Conservation (phyloP, 2,113 vertebrate species). For the Pterocles burchelli region DNA sequence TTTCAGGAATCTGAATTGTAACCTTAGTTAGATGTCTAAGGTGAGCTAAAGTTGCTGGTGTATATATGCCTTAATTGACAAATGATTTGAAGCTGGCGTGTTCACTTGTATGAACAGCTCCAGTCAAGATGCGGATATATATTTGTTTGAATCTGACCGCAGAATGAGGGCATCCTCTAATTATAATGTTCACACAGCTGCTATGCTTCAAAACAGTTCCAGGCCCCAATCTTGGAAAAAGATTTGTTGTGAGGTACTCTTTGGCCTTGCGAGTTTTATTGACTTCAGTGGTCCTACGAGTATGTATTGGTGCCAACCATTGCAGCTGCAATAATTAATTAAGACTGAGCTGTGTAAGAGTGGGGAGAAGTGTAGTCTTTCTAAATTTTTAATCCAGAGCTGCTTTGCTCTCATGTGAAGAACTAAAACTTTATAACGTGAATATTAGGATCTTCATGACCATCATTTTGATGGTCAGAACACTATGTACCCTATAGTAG, state of each 20-base stretch:
- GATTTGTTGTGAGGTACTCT: background rate
- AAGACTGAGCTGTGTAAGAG: background rate
- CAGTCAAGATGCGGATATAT: background rate
- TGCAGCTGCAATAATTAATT: constrained; percentile 17
- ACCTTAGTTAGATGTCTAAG: background rate
- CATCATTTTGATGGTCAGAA: background rate
- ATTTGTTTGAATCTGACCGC: background rate
- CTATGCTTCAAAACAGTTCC: constrained; percentile 10
- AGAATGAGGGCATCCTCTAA: background rate
- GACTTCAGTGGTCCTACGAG: fast-evolving
- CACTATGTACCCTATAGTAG: fast-evolving
- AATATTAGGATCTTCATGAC: background rate
- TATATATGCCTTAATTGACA: background rate
- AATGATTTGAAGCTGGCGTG: background rate
- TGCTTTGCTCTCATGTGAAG: background rate
- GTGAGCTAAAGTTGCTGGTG: background rate
- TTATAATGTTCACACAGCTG: constrained; percentile 6
- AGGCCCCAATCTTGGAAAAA: background rate
- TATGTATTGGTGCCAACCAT: background rate
- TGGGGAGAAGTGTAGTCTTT: background rate
- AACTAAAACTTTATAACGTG: background rate
- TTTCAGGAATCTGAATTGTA: background rate
- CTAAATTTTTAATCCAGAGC: background rate
- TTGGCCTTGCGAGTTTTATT: background rate
- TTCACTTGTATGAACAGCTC: background rate